Percentiles rank a stretch among this genome's conserved stretches.
Conservation (phyloP, 2,888 invertebrate genomes). For the Cerceris ruficornis region DNA sequence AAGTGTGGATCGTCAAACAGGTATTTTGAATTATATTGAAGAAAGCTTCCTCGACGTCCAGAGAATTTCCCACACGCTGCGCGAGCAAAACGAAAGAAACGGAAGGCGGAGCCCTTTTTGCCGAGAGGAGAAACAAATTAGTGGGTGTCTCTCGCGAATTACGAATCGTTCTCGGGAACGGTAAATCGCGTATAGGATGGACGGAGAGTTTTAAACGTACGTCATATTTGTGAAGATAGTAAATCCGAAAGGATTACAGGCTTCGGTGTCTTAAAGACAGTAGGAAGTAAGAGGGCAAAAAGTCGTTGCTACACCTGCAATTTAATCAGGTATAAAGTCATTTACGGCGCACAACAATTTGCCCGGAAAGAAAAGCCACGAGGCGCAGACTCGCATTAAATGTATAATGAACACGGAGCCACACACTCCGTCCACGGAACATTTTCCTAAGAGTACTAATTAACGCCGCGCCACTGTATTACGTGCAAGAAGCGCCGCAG, state of each 20-base stretch:
- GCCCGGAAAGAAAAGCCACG: conserved; percentile 32
- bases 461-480: conserved; percentile 67
- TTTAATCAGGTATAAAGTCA: conserved; percentile 59
- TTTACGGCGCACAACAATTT: conserved; percentile 55
- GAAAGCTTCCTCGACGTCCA: no score
- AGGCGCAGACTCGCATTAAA: conserved; percentile 55
- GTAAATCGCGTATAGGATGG: conserved; percentile 12
- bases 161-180: conserved; percentile 13
- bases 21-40: no score
- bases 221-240: conserved; percentile 6
- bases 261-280: neutral
- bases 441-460: conserved; percentile 68
- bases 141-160: conserved; percentile 10
- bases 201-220: neutral
- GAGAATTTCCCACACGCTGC: neutral
- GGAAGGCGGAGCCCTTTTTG: neutral
- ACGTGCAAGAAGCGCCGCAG: conserved; percentile 62
- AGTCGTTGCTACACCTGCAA: conserved; percentile 25
- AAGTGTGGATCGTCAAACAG: no score
- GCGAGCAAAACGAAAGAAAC: neutral
- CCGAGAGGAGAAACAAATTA: neutral
- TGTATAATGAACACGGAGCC: conserved; percentile 60
- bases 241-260: conserved; percentile 28
- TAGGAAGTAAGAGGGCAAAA: neutral
- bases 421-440: conserved; percentile 28